phyloP scores from a whole-genome alignment of 2,797 vertebrate species.

The Poeciliopsis presidionis region DNA sequence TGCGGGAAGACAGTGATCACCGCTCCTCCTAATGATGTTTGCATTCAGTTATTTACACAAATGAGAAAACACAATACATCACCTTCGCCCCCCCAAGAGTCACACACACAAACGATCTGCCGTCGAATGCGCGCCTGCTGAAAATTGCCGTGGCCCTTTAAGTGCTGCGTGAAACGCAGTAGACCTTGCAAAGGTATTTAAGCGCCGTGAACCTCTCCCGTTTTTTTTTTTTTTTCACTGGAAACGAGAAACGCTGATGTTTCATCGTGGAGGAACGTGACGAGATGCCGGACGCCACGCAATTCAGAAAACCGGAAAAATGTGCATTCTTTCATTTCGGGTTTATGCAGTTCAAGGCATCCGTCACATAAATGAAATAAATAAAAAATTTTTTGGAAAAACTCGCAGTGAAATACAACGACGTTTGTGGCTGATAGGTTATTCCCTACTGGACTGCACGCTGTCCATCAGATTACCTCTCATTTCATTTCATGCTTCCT shows the following conservation, averaged over 20 bases:
- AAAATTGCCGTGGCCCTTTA: background rate
- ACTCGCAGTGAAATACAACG: background rate
- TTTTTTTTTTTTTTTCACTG: background rate
- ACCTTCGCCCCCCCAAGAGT: background rate
- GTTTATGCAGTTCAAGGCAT: background rate
- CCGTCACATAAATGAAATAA: background rate
- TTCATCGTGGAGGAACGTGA: background rate
- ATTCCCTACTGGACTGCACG: conserved; percentile 1
- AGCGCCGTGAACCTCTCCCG: background rate
- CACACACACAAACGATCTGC: background rate
- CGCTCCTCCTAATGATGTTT: conserved; percentile 33
- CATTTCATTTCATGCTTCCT: conserved; percentile 17
- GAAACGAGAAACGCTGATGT: background rate
- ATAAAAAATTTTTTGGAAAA: too few species aligned
- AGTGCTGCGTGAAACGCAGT: background rate
- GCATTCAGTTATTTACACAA: conserved; percentile 33
- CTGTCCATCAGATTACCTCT: conserved; percentile 27
- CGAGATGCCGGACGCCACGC: background rate
- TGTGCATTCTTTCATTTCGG: background rate
- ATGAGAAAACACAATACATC: conserved; percentile 4
- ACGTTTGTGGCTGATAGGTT: background rate
- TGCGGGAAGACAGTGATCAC: conserved; percentile 24
- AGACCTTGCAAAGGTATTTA: background rate
- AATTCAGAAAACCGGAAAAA: background rate
- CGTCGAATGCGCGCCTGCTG: background rate